A percentile compares a stretch with the other conserved stretches of the same genome.
Conservation (phyloP, 2,113 vertebrate species). For the Xenopus laevis region DNA sequence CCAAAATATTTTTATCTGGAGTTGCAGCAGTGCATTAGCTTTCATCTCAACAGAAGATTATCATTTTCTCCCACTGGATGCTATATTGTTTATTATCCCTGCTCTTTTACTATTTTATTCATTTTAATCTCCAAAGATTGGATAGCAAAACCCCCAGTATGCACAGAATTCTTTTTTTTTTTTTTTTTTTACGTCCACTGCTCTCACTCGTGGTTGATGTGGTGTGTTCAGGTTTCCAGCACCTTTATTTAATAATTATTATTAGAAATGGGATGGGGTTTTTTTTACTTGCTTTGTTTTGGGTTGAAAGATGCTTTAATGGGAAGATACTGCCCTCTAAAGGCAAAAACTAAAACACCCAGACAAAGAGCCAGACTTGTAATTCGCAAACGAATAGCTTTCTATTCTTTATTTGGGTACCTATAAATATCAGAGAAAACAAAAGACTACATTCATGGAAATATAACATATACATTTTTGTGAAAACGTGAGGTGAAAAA, state of each 20-base stretch:
- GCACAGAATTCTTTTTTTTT: slow-evolving; percentile 8
- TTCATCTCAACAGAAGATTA: slow-evolving; percentile 46
- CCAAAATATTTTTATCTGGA: slow-evolving; percentile 53
- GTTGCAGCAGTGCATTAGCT: slow-evolving; percentile 35
- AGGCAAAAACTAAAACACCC: slow-evolving; percentile 49
- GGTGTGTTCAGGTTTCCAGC: slow-evolving; percentile 57
- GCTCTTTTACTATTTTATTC: slow-evolving; percentile 48
- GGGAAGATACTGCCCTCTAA: slow-evolving; percentile 71
- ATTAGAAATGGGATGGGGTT: slow-evolving; percentile 47
- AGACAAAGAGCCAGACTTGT: background rate
- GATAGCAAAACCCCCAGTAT: slow-evolving; percentile 49
- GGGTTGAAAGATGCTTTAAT: slow-evolving; percentile 46
- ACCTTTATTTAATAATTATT: slow-evolving; percentile 57
- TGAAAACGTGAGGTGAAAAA: too few relatives aligned
- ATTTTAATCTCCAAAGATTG: slow-evolving; percentile 51
- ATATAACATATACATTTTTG: too few relatives aligned
- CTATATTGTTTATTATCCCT: slow-evolving; percentile 51
- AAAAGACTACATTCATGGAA: too few relatives aligned
- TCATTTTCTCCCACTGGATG: slow-evolving; percentile 6
- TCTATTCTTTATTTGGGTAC: too few relatives aligned
- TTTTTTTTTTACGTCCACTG: slow-evolving; percentile 37
- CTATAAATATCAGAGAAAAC: too few relatives aligned
- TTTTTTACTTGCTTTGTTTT: slow-evolving; percentile 34
- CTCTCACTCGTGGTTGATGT: slow-evolving; percentile 49
- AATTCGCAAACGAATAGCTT: slow-evolving; percentile 2